These are phyloP conservation scores for Abscondita cerata DNA, from an alignment of 2,888 invertebrate genomes.

Conservation along the genomic window DNA sequence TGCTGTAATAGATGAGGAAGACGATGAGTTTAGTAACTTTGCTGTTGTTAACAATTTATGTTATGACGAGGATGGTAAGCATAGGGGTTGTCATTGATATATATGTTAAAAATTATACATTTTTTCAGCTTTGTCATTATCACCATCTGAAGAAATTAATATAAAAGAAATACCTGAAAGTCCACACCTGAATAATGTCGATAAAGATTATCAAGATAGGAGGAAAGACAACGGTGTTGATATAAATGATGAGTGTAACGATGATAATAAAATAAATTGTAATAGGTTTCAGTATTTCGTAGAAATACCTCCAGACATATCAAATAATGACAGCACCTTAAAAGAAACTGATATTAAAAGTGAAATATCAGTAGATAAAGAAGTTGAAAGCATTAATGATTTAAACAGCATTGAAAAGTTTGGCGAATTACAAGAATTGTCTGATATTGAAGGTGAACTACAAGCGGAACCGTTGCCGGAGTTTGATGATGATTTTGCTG, in stretches of 20 bases:
- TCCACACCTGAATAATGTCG: slow-evolving; percentile 10
- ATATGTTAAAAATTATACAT: background rate
- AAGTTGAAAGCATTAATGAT: too few relatives aligned
- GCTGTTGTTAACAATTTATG: background rate
- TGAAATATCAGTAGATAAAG: too few relatives aligned
- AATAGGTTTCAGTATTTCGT: slow-evolving; percentile 26
- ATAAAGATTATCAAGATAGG: slow-evolving; percentile 50
- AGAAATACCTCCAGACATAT: slow-evolving; percentile 26
- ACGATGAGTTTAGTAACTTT: slow-evolving; percentile 31
- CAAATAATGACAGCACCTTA: background rate
- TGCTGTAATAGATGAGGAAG: slow-evolving; percentile 58
- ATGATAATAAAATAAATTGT: slow-evolving; percentile 12
- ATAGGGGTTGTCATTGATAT: background rate
- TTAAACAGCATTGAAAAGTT: too few relatives aligned
- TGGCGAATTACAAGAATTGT: too few relatives aligned
- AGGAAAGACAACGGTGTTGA: slow-evolving; percentile 46
- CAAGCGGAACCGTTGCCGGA: background rate
- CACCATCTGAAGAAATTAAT: background rate
- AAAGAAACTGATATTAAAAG: slow-evolving; percentile 16
- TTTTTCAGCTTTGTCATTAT: background rate
- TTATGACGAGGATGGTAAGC: background rate
- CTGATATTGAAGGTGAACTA: background rate
- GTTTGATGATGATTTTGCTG: slow-evolving; percentile 3
- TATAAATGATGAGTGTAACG: slow-evolving; percentile 48
- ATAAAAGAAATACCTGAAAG: background rate